Evolutionary conservation across 2,888 invertebrate species (phyloP), one percentile per base, ranked within the genome.

Genomic region (Acanthosoma haemorrhoidale): DNA sequence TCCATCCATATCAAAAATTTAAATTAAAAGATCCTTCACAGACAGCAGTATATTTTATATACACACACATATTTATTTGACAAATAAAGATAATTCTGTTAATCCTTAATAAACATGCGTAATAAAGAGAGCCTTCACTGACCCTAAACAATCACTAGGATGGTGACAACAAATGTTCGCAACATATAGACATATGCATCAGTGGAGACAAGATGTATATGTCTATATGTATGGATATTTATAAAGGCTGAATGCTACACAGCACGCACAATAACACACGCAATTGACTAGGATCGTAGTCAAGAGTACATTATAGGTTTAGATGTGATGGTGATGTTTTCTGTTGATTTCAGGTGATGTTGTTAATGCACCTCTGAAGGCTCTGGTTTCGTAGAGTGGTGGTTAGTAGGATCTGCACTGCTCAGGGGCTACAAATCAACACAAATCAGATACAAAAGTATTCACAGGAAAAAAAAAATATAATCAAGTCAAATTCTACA

Each of bases 371-470:
- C 74, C 85, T 91, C 91, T 79, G 90, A 89, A 80, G 89, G 87
- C 84, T 91, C 91, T 81, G 88, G 87, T 83, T 90, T 90, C 81
- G 83, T 81, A 79, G 89, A 82, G 83, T 89, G 88, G 83, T 90
- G 91, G 83, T 90, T 91, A 80, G 89, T 88, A 82, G 89, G 88
- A 83, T 91, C 91, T 80, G 89, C 87, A 80, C 89, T 88, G 85
- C 87, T 90, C 83, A 90, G 87, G 79, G 91, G 90, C 88, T 90
- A 85, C 43, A 74, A 72, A 41, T 36, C 39, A 67, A 59, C 60
- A 69, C 25, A 69, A 60, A 34, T 16, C 11, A 60, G 39, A 32
- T 64, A 66, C 43, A 64, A 38, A 69, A 16, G 68, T 39, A 67
- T 25, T 36, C 38, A 36, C n/a, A n/a, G n/a, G n/a, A n/a, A n/a